Percentiles rank a stretch among this genome's conserved stretches.
phyloP scores from a whole-genome alignment of 2,113 vertebrate species.

The Colistium nudipinnis region DNA sequence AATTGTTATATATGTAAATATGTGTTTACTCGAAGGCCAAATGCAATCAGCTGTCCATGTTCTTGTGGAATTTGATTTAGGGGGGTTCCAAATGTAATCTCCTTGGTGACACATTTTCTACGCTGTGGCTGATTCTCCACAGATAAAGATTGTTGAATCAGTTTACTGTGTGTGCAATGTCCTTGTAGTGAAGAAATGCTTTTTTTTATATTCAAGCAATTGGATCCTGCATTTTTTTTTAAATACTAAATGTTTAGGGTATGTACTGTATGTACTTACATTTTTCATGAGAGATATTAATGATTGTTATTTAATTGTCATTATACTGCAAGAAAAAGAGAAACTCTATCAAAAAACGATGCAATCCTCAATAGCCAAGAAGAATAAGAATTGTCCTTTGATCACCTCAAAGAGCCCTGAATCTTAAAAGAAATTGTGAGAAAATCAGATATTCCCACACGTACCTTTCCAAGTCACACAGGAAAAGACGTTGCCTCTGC shows the following conservation, averaged over 20 bases:
- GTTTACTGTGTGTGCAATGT: too few relatives aligned
- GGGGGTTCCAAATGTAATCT: too few relatives aligned
- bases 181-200: too few relatives aligned
- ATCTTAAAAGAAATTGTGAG: slow-evolving; percentile 17
- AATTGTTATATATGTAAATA: too few relatives aligned
- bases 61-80: too few relatives aligned
- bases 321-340: not conserved
- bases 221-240: too few relatives aligned
- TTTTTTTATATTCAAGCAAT: too few relatives aligned
- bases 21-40: not conserved
- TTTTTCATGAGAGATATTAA: not conserved
- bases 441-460: slow-evolving; percentile 25
- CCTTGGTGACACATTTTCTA: not conserved
- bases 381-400: not conserved
- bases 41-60: not conserved
- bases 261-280: not conserved
- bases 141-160: not conserved
- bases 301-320: not conserved
- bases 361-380: not conserved
- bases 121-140: not conserved
- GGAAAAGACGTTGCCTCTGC: slow-evolving; percentile 21
- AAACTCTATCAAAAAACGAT: not conserved
- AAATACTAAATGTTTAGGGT: too few relatives aligned
- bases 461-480: not conserved
- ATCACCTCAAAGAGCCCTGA: slow-evolving; percentile 1